phyloP scores from a whole-genome alignment of 2,888 invertebrate species.

The Julus scanicus region DNA sequence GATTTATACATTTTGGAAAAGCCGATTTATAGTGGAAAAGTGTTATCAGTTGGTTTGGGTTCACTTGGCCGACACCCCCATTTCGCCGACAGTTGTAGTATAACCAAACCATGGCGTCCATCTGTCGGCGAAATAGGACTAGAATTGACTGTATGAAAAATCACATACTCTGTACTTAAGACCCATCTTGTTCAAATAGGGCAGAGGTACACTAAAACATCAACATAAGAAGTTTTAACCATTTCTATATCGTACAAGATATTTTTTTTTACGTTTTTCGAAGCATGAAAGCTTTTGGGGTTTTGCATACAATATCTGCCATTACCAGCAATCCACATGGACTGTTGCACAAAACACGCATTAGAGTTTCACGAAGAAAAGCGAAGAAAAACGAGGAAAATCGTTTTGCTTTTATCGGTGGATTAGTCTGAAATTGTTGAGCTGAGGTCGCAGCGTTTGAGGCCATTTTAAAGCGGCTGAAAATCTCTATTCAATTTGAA shows the following conservation, averaged over 20 bases:
- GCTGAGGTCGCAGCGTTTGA: constrained; percentile 6
- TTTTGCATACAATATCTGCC: constrained; percentile 2
- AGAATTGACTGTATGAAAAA: no score
- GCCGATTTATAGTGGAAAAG: no score
- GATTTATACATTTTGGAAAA: no score
- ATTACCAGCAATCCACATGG: background rate
- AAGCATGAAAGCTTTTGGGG: background rate
- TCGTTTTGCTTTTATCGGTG: constrained; percentile 34
- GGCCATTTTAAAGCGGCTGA: constrained; percentile 11
- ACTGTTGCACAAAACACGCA: constrained; percentile 42
- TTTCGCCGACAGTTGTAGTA: no score
- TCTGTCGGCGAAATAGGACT: no score
- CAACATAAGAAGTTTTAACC: background rate
- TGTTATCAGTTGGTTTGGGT: no score
- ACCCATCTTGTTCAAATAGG: background rate
- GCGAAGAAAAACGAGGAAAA: background rate
- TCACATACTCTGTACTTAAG: background rate
- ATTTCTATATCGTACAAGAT: no score
- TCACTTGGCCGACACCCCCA: no score
- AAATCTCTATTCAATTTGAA: constrained; percentile 38
- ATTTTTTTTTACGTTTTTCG: background rate
- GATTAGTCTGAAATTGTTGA: constrained; percentile 36
- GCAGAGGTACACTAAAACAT: background rate
- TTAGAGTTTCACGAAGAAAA: background rate
- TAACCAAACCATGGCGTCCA: no score